Evolutionary conservation across 2,113 vertebrate species (phyloP), one percentile per base, ranked within the genome.

Genomic region (Xenus cinereus): DNA sequence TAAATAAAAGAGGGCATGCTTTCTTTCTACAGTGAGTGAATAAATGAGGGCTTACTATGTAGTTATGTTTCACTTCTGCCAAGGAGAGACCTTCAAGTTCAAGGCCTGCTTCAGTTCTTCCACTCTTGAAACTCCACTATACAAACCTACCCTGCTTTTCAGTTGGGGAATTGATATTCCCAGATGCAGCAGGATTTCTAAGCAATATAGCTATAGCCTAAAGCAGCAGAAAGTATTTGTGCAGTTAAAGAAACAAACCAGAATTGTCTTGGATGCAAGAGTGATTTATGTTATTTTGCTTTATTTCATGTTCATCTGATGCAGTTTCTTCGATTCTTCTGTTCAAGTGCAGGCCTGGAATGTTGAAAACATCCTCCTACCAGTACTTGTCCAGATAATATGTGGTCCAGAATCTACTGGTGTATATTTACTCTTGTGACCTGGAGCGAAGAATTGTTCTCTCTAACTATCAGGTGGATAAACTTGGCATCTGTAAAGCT

Each of bases 401-500:
- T 35, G 22, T 78, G 74, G 59, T 73, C 71, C 28, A 20, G 92
- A 80, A 69, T 97, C 48, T 50, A 11, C 89, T 93, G 85, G 2
- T 8, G 39, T 96, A 10, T 75, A 63, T 81, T 91, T 94, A 87
- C 82, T 96, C 57, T 72, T 6, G 7, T 51, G 79, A 84, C 39
- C 89, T 97, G 82, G 15, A 97, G 96, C 14, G 10, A 79, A 96
- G 69, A 88, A 68, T 75, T 75, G 71, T 57, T 82, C 41, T 57
- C 54, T 51, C 59, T 60, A 15, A n/a, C 6, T 92, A 71, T 78
- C 33, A 59, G 7, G 16, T 77, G 39, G 16, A 81, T 86, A 45
- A 71, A 54, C 26, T 54, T 89, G 37, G 35, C 14, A 54, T 80
- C 39, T 93, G 27, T 84, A n/a, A 84, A 87, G 20, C 39, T 37